A percentile compares a stretch with the other conserved stretches of the same genome.
phyloP scores from a whole-genome alignment of 2,888 invertebrate species.

The Aplocera efformata region DNA sequence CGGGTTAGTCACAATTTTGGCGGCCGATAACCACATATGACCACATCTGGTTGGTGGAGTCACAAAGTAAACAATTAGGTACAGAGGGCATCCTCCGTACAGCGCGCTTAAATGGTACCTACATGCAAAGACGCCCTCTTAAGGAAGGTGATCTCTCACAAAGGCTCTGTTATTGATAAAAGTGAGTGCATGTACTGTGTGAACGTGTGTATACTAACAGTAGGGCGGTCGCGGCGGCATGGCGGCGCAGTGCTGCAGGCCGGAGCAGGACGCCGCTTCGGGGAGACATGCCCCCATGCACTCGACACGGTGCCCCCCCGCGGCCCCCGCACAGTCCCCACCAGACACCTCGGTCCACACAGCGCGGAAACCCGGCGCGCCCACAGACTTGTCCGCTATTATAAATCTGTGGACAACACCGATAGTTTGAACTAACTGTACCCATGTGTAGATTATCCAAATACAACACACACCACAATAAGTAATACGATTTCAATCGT shows the following conservation, averaged over 20 bases:
- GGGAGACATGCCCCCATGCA: slow-evolving; percentile 64
- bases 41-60: too few species aligned
- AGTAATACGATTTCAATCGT: too few species aligned
- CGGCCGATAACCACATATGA: too few species aligned
- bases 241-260: slow-evolving; percentile 86
- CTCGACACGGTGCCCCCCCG: slow-evolving; percentile 39
- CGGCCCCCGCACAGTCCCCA: slow-evolving; percentile 40
- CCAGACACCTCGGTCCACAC: slow-evolving; percentile 96
- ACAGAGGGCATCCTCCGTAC: too few species aligned
- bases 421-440: neutral
- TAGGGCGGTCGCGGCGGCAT: slow-evolving; percentile 79
- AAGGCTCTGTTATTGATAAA: too few species aligned
- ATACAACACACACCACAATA: too few species aligned
- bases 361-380: slow-evolving; percentile 95
- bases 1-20: too few species aligned
- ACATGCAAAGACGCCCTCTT: too few species aligned
- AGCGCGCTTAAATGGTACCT: too few species aligned
- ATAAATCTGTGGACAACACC: slow-evolving; percentile 85
- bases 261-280: slow-evolving; percentile 64
- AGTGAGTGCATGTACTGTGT: slow-evolving; percentile 7
- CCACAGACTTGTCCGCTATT: slow-evolving; percentile 96
- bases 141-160: too few species aligned
- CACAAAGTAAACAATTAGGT: too few species aligned
- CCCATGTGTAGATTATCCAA: too few species aligned
- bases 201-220: slow-evolving; percentile 83